These are phyloP conservation scores for Tiliacea aurago DNA, from an alignment of 2,888 invertebrate genomes.

Conservation along the genomic window DNA sequence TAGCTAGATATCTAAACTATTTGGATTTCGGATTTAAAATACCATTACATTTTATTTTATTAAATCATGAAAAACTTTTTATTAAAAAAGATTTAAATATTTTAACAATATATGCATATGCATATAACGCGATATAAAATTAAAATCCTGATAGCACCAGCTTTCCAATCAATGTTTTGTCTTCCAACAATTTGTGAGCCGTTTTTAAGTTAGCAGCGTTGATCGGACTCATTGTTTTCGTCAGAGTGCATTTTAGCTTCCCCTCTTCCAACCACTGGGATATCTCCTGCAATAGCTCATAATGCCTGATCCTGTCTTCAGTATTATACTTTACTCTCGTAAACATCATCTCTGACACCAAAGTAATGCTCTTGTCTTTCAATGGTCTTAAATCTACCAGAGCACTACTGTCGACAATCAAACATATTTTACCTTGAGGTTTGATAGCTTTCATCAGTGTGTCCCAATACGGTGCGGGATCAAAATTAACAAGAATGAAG, in stretches of 20 bases:
- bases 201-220: slow-evolving; percentile 83
- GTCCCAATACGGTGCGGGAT: slow-evolving; percentile 86
- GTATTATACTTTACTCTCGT: slow-evolving; percentile 84
- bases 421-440: slow-evolving; percentile 84
- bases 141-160: slow-evolving; percentile 81
- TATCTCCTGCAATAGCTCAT: slow-evolving; percentile 78
- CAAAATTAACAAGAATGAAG: slow-evolving; percentile 84
- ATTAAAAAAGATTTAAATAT: too few relatives aligned
- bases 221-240: slow-evolving; percentile 80
- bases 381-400: slow-evolving; percentile 79
- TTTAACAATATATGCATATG: not conserved
- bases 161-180: slow-evolving; percentile 80
- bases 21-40: not conserved
- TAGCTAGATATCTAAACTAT: not conserved
- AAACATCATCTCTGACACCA: slow-evolving; percentile 83
- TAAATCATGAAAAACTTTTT: not conserved
- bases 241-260: slow-evolving; percentile 78
- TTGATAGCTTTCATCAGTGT: slow-evolving; percentile 81
- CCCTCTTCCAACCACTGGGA: slow-evolving; percentile 81
- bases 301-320: slow-evolving; percentile 79
- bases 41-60: not conserved
- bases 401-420: slow-evolving; percentile 83
- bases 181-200: slow-evolving; percentile 82
- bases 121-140: not conserved
- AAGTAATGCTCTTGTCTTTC: slow-evolving; percentile 84